A percentile compares a stretch with the other conserved stretches of the same genome.
Evolutionary conservation across 2,113 vertebrate species (phyloP).

Genomic region (Pteropus alecto): DNA sequence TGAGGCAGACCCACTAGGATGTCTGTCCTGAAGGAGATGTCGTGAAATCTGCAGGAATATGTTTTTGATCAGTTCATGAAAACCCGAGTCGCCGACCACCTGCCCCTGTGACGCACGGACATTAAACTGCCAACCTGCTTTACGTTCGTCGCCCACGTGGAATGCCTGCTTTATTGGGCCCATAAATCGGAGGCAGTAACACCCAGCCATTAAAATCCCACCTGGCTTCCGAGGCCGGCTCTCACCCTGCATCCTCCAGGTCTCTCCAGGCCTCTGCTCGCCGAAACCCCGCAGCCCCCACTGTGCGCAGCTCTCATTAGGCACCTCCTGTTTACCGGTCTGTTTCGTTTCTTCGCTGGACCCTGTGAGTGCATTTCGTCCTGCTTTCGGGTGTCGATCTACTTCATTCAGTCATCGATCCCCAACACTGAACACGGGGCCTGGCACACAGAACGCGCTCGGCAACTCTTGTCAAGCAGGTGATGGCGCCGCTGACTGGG

Average conservation of each 20-base stretch:
- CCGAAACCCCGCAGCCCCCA: background rate
- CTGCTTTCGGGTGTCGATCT: background rate
- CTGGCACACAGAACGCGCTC: too few relatives aligned
- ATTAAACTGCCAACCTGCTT: constrained; percentile 54
- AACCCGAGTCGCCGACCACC: background rate
- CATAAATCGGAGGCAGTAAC: constrained; percentile 36
- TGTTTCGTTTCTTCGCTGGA: background rate
- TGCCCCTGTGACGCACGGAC: background rate
- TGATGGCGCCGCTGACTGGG: background rate
- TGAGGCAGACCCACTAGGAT: too few relatives aligned
- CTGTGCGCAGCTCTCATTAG: background rate
- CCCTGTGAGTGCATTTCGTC: background rate
- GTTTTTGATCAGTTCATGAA: background rate
- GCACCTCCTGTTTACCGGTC: background rate
- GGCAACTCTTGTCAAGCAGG: background rate
- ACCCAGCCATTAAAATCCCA: background rate
- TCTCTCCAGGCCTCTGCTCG: background rate
- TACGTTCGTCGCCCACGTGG: background rate
- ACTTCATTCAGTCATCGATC: background rate
- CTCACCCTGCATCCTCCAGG: background rate
- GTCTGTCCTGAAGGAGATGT: background rate
- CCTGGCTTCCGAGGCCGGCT: background rate
- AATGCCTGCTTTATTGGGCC: constrained; percentile 27
- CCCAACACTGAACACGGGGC: too few relatives aligned
- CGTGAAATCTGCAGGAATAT: background rate